Conservation (phyloP, 2,888 invertebrate genomes). For the Cephus pygmeus region DNA sequence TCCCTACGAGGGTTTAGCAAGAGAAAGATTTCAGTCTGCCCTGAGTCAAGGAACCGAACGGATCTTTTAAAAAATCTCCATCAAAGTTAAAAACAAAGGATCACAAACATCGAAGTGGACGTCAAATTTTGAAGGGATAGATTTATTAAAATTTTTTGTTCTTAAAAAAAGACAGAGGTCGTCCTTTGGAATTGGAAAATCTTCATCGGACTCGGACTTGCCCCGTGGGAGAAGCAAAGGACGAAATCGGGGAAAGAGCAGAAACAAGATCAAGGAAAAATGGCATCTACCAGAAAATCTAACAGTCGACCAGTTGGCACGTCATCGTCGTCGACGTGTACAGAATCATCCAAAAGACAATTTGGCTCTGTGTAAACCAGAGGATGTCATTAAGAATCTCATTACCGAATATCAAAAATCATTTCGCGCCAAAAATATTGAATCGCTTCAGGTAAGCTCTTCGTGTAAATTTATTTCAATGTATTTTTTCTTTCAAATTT, state of each 20-base stretch:
- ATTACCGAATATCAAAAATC: constrained; percentile 56
- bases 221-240: constrained; percentile 40
- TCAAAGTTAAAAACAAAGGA: not conserved
- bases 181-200: constrained; percentile 48
- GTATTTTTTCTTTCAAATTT: not conserved
- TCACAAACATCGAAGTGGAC: not conserved
- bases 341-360: constrained; percentile 60
- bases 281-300: constrained; percentile 66
- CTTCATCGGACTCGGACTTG: constrained; percentile 63
- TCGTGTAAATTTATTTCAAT: not conserved
- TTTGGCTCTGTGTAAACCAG: constrained; percentile 33
- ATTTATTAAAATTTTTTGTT: not conserved
- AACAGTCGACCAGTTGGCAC: constrained; percentile 69
- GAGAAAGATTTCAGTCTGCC: constrained; percentile 21
- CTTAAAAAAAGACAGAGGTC: constrained; percentile 41
- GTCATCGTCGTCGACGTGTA: constrained; percentile 67
- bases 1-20: constrained; percentile 11
- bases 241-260: not conserved
- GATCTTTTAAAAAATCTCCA: not conserved
- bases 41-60: constrained; percentile 3
- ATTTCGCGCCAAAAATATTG: constrained; percentile 46
- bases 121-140: not conserved
- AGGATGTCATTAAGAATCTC: constrained; percentile 25
- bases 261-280: constrained; percentile 28
- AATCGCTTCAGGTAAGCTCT: not conserved